phyloP scores from a whole-genome alignment of 2,888 invertebrate species.

The Drosophila mercatorum region DNA sequence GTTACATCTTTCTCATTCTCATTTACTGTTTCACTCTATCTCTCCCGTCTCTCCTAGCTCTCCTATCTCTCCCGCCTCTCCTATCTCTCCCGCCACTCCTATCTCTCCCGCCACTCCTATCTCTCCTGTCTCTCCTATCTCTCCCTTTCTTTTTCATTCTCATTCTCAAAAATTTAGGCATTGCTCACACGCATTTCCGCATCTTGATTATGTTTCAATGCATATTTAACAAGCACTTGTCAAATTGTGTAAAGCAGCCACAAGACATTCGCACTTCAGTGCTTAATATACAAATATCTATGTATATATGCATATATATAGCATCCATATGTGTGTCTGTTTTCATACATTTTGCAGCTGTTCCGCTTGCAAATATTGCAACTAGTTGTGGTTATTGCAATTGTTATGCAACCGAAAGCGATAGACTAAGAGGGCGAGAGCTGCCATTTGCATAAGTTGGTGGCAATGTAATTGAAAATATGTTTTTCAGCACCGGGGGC shows the following conservation, averaged over 20 bases:
- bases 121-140: neutral
- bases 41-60: too few species aligned
- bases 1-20: too few species aligned
- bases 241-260: conserved; percentile 4
- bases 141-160: neutral
- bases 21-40: too few species aligned
- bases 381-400: conserved; percentile 32
- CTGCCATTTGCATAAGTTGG: conserved; percentile 42
- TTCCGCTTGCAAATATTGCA: conserved; percentile 36
- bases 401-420: conserved; percentile 27
- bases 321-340: conserved; percentile 5
- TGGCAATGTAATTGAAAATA: conserved; percentile 72
- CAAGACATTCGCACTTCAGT: conserved; percentile 24
- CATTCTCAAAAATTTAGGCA: neutral
- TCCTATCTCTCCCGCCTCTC: too few species aligned
- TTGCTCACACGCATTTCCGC: neutral
- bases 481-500: conserved; percentile 42
- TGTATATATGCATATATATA: conserved; percentile 17
- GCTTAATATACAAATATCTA: conserved; percentile 2
- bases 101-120: neutral
- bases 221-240: conserved; percentile 31
- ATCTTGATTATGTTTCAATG: conserved; percentile 1
- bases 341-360: conserved; percentile 31
- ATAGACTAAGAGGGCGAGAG: neutral
- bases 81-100: neutral